Evolutionary conservation across 2,113 vertebrate genomes (phyloP).

Genomic region (Plectropomus leopardus): DNA sequence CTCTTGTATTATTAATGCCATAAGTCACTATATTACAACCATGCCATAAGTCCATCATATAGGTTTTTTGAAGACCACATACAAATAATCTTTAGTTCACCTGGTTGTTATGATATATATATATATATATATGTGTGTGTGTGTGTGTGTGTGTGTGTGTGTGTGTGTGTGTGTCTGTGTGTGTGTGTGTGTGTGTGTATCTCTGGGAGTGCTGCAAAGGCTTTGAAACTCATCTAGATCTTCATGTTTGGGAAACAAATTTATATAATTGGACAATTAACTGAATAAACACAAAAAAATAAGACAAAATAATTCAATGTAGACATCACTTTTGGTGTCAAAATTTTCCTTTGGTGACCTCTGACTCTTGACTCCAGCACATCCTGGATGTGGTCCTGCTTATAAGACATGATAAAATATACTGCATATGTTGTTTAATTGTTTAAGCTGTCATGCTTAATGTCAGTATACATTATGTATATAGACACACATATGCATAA

Average conservation of each 20-base stretch:
- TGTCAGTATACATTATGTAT: constrained; percentile 8
- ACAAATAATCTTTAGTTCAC: no score
- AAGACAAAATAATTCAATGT: neutral
- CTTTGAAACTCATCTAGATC: neutral
- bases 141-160: no score
- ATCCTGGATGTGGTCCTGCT: neutral
- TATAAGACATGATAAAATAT: neutral
- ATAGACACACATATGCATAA: neutral
- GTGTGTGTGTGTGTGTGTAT: no score
- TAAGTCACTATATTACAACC: no score
- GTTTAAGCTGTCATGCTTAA: constrained; percentile 13
- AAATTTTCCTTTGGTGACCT: neutral
- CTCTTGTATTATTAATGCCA: no score
- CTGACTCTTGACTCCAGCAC: neutral
- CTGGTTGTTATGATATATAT: no score
- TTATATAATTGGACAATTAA: neutral
- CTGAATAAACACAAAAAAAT: neutral
- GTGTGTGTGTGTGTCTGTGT: no score
- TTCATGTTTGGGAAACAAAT: neutral
- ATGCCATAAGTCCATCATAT: no score
- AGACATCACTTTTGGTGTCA: neutral
- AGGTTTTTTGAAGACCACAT: no score
- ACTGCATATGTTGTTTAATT: neutral
- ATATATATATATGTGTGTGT: no score
- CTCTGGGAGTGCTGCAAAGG: neutral